Conservation (phyloP, 2,113 vertebrate genomes). For the Mandrillus leucophaeus region DNA sequence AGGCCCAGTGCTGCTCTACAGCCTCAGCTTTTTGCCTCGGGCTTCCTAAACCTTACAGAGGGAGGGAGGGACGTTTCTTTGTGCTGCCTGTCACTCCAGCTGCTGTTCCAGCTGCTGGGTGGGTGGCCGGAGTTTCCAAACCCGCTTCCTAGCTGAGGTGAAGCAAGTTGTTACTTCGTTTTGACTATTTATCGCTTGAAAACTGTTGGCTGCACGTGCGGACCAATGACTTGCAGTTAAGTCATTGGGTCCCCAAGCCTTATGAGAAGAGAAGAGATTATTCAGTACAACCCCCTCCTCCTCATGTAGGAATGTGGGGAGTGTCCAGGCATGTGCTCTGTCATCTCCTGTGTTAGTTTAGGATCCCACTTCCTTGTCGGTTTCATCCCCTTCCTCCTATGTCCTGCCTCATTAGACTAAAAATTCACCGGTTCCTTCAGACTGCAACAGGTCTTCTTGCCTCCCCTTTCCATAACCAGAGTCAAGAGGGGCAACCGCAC, state of each 20-base stretch:
- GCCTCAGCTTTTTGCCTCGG: not conserved
- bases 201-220: not conserved
- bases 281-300: accelerated
- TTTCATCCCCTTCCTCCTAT: not conserved
- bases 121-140: conserved; percentile 5
- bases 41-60: not conserved
- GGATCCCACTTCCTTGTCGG: not conserved
- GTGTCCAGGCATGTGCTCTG: not conserved
- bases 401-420: not conserved
- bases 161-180: not conserved
- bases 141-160: not conserved
- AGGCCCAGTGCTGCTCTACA: accelerated
- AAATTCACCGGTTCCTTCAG: not conserved
- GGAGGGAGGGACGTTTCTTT: not conserved
- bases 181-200: not conserved
- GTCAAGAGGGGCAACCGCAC: not conserved
- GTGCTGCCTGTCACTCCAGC: not conserved
- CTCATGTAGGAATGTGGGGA: not conserved
- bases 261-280: not conserved
- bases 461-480: not conserved
- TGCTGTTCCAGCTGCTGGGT: not conserved
- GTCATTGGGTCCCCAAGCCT: not conserved
- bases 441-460: not conserved
- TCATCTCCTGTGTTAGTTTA: not conserved
- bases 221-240: not conserved